phyloP scores from a whole-genome alignment of 2,113 vertebrate genomes.

The Heptranchias perlo region DNA sequence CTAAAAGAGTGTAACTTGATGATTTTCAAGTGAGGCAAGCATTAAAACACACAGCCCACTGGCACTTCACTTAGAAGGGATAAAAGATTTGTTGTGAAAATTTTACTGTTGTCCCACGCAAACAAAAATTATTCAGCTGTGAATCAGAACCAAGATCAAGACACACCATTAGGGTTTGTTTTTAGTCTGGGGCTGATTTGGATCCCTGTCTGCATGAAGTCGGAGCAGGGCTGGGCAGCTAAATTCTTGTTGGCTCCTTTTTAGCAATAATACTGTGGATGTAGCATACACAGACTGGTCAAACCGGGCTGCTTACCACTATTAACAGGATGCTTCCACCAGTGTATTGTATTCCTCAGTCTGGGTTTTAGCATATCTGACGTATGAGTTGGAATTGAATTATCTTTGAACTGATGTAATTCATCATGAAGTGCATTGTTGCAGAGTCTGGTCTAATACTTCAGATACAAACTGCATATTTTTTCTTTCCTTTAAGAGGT shows the following conservation, averaged over 20 bases:
- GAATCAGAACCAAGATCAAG: neutral
- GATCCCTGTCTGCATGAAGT: neutral
- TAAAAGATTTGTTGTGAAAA: neutral
- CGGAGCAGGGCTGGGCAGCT: neutral
- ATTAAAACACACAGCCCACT: neutral
- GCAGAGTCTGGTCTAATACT: neutral
- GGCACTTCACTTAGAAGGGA: neutral
- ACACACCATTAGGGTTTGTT: neutral
- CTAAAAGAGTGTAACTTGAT: neutral
- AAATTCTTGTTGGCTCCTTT: neutral
- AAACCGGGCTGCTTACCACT: too few species aligned
- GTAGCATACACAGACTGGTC: too few species aligned
- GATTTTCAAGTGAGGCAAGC: neutral
- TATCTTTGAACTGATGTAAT: neutral
- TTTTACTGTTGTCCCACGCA: neutral
- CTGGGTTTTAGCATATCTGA: neutral
- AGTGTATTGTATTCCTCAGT: neutral
- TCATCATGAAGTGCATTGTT: neutral
- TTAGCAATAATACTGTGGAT: neutral
- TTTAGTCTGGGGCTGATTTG: neutral
- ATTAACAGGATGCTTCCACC: neutral
- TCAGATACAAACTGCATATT: conserved; percentile 39
- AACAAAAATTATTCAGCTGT: neutral
- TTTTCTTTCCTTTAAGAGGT: conserved; percentile 68
- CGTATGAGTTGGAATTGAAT: neutral